phyloP scores from a whole-genome alignment of 2,797 vertebrate genomes.

The Muraenolepis orangiensis region DNA sequence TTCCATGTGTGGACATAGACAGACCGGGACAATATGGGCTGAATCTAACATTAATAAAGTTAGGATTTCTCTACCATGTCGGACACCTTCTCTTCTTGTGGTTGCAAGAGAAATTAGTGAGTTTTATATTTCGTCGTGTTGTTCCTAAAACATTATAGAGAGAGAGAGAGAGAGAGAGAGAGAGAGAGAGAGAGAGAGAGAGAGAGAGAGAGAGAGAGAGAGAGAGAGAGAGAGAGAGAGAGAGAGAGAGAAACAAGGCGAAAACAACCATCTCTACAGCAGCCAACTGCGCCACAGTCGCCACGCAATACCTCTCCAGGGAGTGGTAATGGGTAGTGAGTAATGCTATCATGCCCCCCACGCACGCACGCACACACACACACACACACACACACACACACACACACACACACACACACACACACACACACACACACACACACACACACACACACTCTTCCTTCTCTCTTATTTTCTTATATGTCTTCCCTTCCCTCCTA shows the following conservation, averaged over 20 bases:
- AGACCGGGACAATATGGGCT: conserved; percentile 7
- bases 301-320: conserved; percentile 55
- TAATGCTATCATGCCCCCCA: conserved; percentile 65
- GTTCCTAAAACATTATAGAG: not conserved
- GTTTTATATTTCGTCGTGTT: conserved; percentile 54
- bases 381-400: not conserved
- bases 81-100: too few species aligned
- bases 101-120: conserved; percentile 64
- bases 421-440: not conserved
- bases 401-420: not conserved
- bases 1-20: too few species aligned
- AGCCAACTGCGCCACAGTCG: conserved; percentile 27
- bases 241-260: conserved; percentile 42
- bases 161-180: conserved; percentile 53
- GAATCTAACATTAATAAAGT: not conserved
- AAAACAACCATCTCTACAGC: conserved; percentile 23
- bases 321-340: conserved; percentile 75
- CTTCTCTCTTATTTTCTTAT: not conserved
- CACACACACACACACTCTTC: not conserved
- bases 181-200: conserved; percentile 56
- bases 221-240: conserved; percentile 52
- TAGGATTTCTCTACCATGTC: not conserved
- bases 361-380: not conserved
- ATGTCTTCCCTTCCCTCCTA: not conserved
- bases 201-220: conserved; percentile 55